A percentile compares a stretch with the other conserved stretches of the same genome.
Conservation (phyloP, 2,888 invertebrate species). For the Scrobipalpa costella region DNA sequence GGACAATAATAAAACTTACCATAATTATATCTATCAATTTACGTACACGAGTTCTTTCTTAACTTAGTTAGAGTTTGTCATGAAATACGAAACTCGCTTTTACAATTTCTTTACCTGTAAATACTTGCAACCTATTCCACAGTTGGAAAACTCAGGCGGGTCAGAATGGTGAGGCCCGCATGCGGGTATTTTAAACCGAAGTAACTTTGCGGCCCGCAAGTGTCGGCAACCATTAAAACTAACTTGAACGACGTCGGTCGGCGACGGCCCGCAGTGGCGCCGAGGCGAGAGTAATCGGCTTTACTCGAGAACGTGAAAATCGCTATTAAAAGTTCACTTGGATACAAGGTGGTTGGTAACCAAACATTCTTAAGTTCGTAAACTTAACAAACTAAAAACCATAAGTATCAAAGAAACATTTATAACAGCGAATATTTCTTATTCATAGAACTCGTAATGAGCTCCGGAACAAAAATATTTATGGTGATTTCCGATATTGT, state of each 20-base stretch:
- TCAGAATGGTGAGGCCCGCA: slow-evolving; percentile 43
- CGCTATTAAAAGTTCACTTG: slow-evolving; percentile 46
- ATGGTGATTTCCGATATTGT: slow-evolving; percentile 7
- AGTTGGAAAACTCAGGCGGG: slow-evolving; percentile 40
- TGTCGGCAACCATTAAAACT: slow-evolving; percentile 63
- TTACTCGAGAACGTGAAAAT: slow-evolving; percentile 37
- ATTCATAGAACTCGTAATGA: slow-evolving; percentile 15
- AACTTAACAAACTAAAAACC: not conserved
- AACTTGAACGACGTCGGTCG: slow-evolving; percentile 44
- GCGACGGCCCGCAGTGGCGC: slow-evolving; percentile 36
- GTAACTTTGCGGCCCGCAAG: slow-evolving; percentile 47
- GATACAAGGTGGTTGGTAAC: slow-evolving; percentile 27
- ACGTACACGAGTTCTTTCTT: too few species aligned
- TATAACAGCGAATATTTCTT: not conserved
- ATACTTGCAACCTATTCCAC: slow-evolving; percentile 5
- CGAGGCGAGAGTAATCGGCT: slow-evolving; percentile 44
- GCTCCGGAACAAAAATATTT: slow-evolving; percentile 1
- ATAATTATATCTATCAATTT: too few species aligned
- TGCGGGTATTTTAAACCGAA: slow-evolving; percentile 46
- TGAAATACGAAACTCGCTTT: not conserved
- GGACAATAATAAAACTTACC: too few species aligned
- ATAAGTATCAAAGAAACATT: slow-evolving; percentile 2
- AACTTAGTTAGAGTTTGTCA: slow-evolving; percentile 32
- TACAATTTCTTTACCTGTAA: not conserved
- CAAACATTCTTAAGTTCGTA: slow-evolving; percentile 15